Base-by-base conservation (phyloP, 1,140 invertebrate species). In the Physella acuta region DNA sequence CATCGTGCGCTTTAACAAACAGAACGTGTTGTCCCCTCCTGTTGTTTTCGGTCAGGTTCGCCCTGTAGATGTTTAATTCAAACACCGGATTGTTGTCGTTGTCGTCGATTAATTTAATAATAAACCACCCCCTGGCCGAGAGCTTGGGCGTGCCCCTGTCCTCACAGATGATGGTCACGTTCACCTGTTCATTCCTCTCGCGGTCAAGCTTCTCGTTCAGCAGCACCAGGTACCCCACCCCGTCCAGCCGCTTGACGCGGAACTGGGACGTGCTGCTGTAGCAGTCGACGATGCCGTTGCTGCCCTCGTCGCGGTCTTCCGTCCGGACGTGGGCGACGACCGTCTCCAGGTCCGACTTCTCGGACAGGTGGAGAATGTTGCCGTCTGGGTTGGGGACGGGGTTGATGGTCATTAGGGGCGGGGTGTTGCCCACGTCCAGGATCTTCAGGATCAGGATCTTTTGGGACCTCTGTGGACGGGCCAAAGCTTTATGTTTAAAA, bases 11-110 rank as follows among this genome's bases (percentile, higher is more conserved):
- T 61, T 91, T 92, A 56, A 98, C 93, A 93, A 96, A 88, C 5
- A 80, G 93, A 92, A 44, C 94, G 93, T 81, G 95, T 58, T 72
- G 95, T 80, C 94, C 94, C 70, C 95, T 92, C 71, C 91, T 92
- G 34, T 94, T 92, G 84, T 97, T 96, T 86, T 98, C 96, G 1
- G 93, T 90, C 20, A 98, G 90, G 0, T 90, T 92, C 0, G 94
- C 92, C 14, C 65, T 92, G 86, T 98, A 98, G 1, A 91, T 88
- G 72, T 91, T 92, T 80, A 94, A 91, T 79, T 93, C 93, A 84
- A 98, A 98, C 64, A 94, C 89, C 31, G 95, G 95, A 62, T 93
- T 92, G 83, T 97, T 97, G 85, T 99, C 96, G 84, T 98, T 98
- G 1, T 94, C 93, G 84, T 99, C 96, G 82, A 81, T 76, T 11